Conservation (phyloP, 2,888 invertebrate species). For the Synergus itoensis region DNA sequence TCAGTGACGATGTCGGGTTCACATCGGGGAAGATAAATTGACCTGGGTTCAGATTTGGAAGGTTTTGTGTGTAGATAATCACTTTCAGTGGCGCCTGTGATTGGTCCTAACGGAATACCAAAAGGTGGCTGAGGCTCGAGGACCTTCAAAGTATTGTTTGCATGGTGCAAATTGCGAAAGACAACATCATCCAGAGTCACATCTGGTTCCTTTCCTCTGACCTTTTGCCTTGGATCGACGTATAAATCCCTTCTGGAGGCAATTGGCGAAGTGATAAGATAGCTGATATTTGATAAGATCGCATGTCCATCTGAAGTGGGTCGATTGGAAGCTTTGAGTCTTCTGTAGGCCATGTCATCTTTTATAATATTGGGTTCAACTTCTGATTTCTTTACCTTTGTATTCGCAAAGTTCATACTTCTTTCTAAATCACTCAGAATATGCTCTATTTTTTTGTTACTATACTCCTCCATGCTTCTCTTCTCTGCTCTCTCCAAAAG, state of each 20-base stretch:
- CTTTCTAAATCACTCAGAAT: slow-evolving; percentile 60
- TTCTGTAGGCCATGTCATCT: slow-evolving; percentile 90
- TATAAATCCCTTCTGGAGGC: slow-evolving; percentile 72
- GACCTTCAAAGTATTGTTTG: slow-evolving; percentile 84
- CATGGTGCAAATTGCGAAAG: slow-evolving; percentile 88
- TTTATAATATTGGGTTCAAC: slow-evolving; percentile 82
- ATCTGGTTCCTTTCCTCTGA: slow-evolving; percentile 85
- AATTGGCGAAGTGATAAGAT: slow-evolving; percentile 85
- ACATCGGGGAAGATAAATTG: slow-evolving; percentile 83
- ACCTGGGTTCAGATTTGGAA: slow-evolving; percentile 76
- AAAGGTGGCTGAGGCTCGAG: slow-evolving; percentile 93
- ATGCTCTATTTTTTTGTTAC: slow-evolving; percentile 58
- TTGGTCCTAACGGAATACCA: slow-evolving; percentile 92
- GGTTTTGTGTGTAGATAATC: slow-evolving; percentile 86
- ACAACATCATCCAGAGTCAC: slow-evolving; percentile 91
- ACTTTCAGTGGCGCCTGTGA: slow-evolving; percentile 88
- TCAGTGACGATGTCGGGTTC: slow-evolving; percentile 92
- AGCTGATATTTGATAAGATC: slow-evolving; percentile 81
- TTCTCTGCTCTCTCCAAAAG: slow-evolving; percentile 89
- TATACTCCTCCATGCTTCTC: slow-evolving; percentile 82
- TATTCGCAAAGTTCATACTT: slow-evolving; percentile 12
- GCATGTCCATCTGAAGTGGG: slow-evolving; percentile 76
- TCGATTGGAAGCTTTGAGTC: slow-evolving; percentile 83
- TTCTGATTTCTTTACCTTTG: slow-evolving; percentile 44
- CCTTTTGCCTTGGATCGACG: slow-evolving; percentile 62